Percentiles rank a stretch among this genome's conserved stretches.
phyloP scores from a whole-genome alignment of 1,140 invertebrate species.

The Tetramorium simillimum region DNA sequence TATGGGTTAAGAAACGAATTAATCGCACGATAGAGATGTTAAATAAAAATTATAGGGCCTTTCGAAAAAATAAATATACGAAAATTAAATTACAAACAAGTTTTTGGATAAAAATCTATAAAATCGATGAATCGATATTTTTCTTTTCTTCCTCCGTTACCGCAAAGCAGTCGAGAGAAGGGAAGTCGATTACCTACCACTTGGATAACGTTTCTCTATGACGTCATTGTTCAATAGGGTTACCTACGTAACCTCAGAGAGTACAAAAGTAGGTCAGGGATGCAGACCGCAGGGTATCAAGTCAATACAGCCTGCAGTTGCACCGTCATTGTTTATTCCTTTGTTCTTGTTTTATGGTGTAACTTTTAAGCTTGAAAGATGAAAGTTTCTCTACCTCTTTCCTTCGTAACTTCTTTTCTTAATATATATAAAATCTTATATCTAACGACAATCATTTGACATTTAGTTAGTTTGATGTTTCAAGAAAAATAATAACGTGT shows the following conservation, averaged over 20 bases:
- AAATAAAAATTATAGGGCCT: not conserved
- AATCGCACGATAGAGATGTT: too few species aligned
- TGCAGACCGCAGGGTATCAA: conserved; percentile 40
- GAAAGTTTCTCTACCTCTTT: not conserved
- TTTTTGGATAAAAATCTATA: conserved; percentile 26
- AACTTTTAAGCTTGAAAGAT: conserved; percentile 6
- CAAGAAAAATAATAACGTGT: not conserved
- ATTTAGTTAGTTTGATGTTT: not conserved
- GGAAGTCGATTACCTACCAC: conserved; percentile 62
- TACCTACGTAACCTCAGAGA: conserved; percentile 61
- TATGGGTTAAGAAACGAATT: too few species aligned
- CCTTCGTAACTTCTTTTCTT: not conserved
- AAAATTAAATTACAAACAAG: not conserved
- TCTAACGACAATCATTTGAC: not conserved
- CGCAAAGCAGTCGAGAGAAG: conserved; percentile 51
- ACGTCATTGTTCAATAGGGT: conserved; percentile 69
- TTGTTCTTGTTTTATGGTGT: not conserved
- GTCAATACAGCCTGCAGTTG: conserved; percentile 33
- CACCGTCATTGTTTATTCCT: conserved; percentile 21
- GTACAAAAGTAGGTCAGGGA: conserved; percentile 68
- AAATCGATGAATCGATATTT: not conserved
- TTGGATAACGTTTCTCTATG: conserved; percentile 65
- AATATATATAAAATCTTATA: not conserved
- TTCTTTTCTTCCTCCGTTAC: conserved; percentile 27
- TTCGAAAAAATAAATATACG: not conserved